Percentiles rank a stretch among this genome's conserved stretches.
Conservation (phyloP, 2,113 vertebrate species). For the Syngnathus typhle region DNA sequence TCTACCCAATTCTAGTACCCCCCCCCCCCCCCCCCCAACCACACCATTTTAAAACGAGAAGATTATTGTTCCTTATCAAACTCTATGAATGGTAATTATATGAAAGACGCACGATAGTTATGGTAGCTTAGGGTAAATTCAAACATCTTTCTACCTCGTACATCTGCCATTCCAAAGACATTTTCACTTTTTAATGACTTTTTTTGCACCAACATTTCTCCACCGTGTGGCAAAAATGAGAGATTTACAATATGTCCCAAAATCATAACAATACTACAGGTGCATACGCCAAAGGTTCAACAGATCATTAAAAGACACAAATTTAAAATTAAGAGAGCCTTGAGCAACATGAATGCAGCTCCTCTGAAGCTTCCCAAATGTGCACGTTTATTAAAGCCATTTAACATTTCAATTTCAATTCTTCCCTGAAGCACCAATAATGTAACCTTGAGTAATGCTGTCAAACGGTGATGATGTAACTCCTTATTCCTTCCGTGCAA, state of each 20-base stretch:
- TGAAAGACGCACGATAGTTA: neutral
- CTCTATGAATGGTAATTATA: neutral
- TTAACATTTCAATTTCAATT: constrained; percentile 50
- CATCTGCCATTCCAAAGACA: neutral
- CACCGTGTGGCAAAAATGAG: neutral
- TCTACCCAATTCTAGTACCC: neutral
- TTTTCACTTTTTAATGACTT: neutral
- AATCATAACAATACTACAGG: neutral
- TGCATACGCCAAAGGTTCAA: neutral
- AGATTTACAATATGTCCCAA: neutral
- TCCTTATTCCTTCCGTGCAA: constrained; percentile 31
- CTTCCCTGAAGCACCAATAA: constrained; percentile 34
- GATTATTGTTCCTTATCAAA: neutral
- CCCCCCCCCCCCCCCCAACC: no score
- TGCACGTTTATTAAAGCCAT: constrained; percentile 44
- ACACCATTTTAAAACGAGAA: neutral
- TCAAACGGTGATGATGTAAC: constrained; percentile 58
- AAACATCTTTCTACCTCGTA: neutral
- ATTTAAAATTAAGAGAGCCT: neutral
- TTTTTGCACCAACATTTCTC: neutral
- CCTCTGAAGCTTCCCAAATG: constrained; percentile 30
- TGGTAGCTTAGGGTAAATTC: neutral
- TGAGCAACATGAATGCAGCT: constrained; percentile 18
- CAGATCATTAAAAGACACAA: neutral
- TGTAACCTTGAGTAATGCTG: constrained; percentile 34